Evolutionary conservation across 2,113 vertebrate species (phyloP), one percentile per base, ranked within the genome.

Genomic region (Ariopsis seemanni): DNA sequence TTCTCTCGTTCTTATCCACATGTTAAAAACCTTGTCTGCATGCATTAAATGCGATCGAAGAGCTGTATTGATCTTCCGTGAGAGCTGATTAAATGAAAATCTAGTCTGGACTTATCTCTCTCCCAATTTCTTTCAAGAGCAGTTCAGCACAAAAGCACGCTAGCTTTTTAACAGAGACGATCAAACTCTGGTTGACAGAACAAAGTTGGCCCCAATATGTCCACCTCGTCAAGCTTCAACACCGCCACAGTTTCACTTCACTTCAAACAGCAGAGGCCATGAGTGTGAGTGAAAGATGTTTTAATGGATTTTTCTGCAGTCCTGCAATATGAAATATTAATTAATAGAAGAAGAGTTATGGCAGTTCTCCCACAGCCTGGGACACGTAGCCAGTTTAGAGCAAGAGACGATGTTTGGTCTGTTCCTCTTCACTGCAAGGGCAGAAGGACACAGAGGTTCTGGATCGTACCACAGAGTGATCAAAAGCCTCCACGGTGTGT

Each of bases 251-350:
- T 15, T 83, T 71, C 25, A 65, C 60, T 63, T 65, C 52, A 42
- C n/a, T 55, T 84, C 83, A 69, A 34, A 57, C 53, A 52, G 3
- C 25, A 27, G 63, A 22, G 53, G 15, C 6, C 22, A 48, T 65
- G 71, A 74, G 83, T 18, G 27, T 67, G 55, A 34, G 34, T 34
- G 53, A 53, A 11, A 55, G 83, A 77, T 27, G n/a, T 27, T 86
- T 52, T 78, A 79, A 86, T 65, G 74, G 58, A 9, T 63, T 74
- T 79, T 12, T 27, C 42, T 30, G 15, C 57, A 78, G 57, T 77
- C 30, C 55, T 62, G 57, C 53, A 65, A 75, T 77, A 77, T 85
- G 84, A 75, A 85, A 85, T 74, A 75, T 85, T 34, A 85, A 85
- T 85, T 74, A 74, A 74, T 85, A 25, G 67, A 85, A 74, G 52